Evolutionary conservation across 2,797 vertebrate species (phyloP).

Genomic region (Neosalanx taihuensis): DNA sequence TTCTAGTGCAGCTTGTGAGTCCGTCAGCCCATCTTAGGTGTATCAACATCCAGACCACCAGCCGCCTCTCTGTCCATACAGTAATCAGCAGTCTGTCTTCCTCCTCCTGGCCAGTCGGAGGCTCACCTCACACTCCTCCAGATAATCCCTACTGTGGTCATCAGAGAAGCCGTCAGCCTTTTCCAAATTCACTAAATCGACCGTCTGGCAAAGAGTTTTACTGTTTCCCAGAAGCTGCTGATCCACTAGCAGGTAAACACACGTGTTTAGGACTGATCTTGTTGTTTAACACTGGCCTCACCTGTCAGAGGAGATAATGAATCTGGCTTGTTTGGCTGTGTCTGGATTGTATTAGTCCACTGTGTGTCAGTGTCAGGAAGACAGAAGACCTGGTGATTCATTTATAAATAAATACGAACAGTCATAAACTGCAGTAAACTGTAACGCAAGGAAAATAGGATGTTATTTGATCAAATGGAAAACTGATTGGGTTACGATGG

Average conservation of each 20-base stretch:
- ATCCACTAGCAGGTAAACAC: conserved; percentile 44
- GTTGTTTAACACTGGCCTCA: conserved; percentile 42
- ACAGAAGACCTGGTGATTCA: conserved; percentile 5
- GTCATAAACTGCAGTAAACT: conserved; percentile 9
- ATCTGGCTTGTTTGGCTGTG: conserved; percentile 28
- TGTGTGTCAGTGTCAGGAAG: conserved; percentile 33
- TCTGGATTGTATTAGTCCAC: conserved; percentile 44
- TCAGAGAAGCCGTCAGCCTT: conserved; percentile 61
- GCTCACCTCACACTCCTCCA: conserved; percentile 55
- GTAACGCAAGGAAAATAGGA: conserved; percentile 29
- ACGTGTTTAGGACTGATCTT: conserved; percentile 46
- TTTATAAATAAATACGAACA: conserved; percentile 32
- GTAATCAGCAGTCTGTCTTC: conserved; percentile 7
- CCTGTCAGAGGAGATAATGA: conserved; percentile 53
- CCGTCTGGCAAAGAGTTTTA: conserved; percentile 47
- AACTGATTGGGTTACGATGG: conserved; percentile 39
- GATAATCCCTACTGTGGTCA: conserved; percentile 71
- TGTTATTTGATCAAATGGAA: conserved; percentile 33
- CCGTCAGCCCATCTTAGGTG: neutral
- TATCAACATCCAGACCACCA: conserved; percentile 4
- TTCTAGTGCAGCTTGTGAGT: neutral
- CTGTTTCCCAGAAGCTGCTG: conserved; percentile 31
- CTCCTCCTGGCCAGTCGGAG: conserved; percentile 38
- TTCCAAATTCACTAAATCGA: conserved; percentile 52
- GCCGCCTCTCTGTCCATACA: neutral